Base-by-base conservation (phyloP, 2,797 vertebrate species). In the Myotis findleyi region DNA sequence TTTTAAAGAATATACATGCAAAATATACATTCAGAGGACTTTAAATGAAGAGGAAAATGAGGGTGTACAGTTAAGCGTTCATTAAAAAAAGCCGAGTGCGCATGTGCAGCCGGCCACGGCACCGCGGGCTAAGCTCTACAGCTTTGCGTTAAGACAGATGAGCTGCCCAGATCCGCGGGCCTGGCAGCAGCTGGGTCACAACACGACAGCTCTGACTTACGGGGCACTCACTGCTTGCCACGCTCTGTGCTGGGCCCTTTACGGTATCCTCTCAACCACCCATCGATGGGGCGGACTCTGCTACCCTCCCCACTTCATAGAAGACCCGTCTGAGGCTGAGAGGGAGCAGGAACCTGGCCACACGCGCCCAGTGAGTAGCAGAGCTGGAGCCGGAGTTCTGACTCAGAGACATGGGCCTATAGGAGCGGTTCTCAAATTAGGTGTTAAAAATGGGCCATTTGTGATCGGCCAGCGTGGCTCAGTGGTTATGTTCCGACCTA, bases 21-120 rank as follows among this genome's bases (percentile, higher is more conserved):
- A 73, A 83, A 55, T 86, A 36, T 23, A 81, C 51, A 73, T 38
- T 30, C 69, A 41, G 49, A 75, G 72, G 81, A 53, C 51, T 95
- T 76, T 30, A 55, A 7, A n/a, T 25, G 27, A 36, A 87, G 23
- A 85, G 38, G 84, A 68, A 83, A 81, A 62, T 51, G 14, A 55
- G 30, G 41, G 30, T 51, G 10, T 7, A 30, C 0, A 17, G 36
- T 69, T 88, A 79, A 77, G 53, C 47, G 6, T 66, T 47, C 33
- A 8, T 47, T 57, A 5, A 5, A 25, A 25, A 23, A 82, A 51
- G 23, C 88, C 41, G 55, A 51, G 77, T 1, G 9, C 6, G 20
- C 36, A 14, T 16, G 27, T 7, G 36, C 33, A 21, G 27, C 4
- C 11, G 0, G n/a, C 25, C 21, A 4, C 7, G 0, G 7, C 36